These are phyloP conservation scores for Sipha flava DNA, from an alignment of 1,140 invertebrate species.

Conservation along the genomic window DNA sequence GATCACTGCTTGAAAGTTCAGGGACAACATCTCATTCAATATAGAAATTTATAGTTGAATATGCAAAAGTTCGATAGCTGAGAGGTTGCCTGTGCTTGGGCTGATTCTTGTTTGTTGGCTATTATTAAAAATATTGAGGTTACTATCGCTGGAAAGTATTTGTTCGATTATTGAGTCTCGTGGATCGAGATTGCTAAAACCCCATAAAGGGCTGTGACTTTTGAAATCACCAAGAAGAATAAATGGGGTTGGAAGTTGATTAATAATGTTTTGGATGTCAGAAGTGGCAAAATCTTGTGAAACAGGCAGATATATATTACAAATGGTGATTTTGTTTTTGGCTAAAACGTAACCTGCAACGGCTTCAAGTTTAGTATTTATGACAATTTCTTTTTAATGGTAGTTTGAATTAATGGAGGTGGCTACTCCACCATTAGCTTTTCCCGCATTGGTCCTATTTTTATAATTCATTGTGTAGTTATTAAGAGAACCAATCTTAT, in stretches of 20 bases:
- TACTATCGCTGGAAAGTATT: background rate
- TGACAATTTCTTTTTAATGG: background rate
- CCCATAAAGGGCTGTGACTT: slow-evolving; percentile 33
- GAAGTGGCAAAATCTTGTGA: background rate
- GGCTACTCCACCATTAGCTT: background rate
- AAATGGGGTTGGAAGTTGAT: slow-evolving; percentile 32
- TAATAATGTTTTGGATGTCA: slow-evolving; percentile 31
- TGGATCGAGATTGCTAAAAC: background rate
- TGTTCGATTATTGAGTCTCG: background rate
- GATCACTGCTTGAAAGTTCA: slow-evolving; percentile 17
- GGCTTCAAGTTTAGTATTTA: background rate
- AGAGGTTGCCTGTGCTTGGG: background rate
- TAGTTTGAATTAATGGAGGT: background rate
- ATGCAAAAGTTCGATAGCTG: background rate
- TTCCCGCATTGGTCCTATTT: background rate
- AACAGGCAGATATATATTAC: slow-evolving; percentile 33
- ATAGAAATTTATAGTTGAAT: background rate
- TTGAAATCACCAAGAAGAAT: slow-evolving; percentile 35
- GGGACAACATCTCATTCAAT: background rate
- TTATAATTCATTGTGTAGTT: background rate
- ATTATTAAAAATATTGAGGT: background rate
- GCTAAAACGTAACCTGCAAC: background rate
- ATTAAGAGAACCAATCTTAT: background rate
- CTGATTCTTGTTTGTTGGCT: background rate
- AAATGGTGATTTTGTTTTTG: slow-evolving; percentile 27